Evolutionary conservation across 92 coral and sea anemone species (phyloP).

Genomic region (Paragorgia papillata): DNA sequence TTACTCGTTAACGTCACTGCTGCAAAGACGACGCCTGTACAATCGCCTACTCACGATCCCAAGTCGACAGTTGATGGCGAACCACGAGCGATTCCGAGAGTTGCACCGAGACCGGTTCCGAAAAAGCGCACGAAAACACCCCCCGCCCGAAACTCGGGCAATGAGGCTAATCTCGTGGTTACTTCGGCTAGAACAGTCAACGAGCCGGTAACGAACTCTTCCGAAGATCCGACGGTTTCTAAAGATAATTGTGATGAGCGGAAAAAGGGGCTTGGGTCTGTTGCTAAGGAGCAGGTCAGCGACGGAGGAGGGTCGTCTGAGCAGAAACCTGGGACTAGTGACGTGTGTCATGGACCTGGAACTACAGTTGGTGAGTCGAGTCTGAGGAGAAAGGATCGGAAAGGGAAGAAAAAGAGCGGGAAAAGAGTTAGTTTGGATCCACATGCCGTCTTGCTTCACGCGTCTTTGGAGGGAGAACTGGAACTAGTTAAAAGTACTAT

Average conservation of each 20-base stretch:
- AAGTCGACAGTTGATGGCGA: background rate
- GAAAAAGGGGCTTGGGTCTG: background rate
- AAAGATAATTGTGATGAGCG: background rate
- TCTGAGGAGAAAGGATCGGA: background rate
- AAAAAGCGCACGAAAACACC: constrained; percentile 42
- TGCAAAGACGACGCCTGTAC: background rate
- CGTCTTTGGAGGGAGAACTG: constrained; percentile 95
- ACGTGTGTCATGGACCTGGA: background rate
- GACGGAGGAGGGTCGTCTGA: background rate
- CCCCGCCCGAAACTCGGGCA: constrained; percentile 4
- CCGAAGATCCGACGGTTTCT: background rate
- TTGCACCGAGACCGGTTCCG: constrained; percentile 27
- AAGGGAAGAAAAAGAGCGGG: constrained; percentile 29
- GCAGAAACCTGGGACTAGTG: background rate
- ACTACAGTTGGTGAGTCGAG: background rate
- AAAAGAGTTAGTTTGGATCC: constrained; percentile 85
- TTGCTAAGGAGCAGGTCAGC: background rate
- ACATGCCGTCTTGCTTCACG: constrained; percentile 91
- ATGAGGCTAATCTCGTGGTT: background rate
- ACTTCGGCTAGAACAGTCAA: background rate
- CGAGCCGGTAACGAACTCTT: background rate
- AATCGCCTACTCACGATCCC: background rate
- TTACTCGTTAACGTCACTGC: background rate
- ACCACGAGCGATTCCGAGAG: background rate
- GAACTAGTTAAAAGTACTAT: constrained; percentile 78